Conservation (phyloP, 2,888 invertebrate species). For the Syrista parreyssii region DNA sequence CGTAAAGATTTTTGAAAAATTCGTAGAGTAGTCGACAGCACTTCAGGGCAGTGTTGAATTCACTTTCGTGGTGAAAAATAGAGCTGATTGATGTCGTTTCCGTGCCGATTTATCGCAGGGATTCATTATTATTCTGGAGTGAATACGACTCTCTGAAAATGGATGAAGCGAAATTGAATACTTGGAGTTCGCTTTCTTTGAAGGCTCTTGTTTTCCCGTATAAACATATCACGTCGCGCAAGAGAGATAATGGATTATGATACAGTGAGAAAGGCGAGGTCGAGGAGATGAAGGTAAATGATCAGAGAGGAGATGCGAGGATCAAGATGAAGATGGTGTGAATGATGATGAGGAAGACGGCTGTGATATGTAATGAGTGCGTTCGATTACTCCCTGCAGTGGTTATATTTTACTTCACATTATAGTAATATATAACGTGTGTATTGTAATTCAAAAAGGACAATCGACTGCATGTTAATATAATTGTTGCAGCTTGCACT, state of each 20-base stretch:
- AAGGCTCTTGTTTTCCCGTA: not conserved
- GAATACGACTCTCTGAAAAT: not conserved
- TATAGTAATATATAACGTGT: not conserved
- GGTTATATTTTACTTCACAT: not conserved
- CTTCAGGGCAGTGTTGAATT: not conserved
- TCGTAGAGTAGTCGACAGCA: constrained; percentile 13
- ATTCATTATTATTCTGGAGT: not conserved
- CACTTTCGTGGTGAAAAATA: not conserved
- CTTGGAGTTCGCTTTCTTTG: not conserved
- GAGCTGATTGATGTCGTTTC: not conserved
- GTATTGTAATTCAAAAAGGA: not conserved
- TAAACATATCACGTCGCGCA: not conserved
- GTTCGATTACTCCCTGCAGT: not conserved
- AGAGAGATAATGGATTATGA: not conserved
- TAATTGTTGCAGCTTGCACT: not conserved
- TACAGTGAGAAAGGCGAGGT: not conserved
- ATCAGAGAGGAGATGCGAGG: not conserved
- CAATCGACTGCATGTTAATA: not conserved
- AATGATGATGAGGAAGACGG: not conserved
- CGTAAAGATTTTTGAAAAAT: constrained; percentile 31
- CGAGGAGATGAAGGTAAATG: not conserved
- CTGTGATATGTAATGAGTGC: not conserved
- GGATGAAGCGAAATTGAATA: not conserved
- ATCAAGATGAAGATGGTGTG: not conserved
- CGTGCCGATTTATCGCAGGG: not conserved